Base-by-base conservation (phyloP, 2,888 invertebrate species). In the Ormia ochracea region DNA sequence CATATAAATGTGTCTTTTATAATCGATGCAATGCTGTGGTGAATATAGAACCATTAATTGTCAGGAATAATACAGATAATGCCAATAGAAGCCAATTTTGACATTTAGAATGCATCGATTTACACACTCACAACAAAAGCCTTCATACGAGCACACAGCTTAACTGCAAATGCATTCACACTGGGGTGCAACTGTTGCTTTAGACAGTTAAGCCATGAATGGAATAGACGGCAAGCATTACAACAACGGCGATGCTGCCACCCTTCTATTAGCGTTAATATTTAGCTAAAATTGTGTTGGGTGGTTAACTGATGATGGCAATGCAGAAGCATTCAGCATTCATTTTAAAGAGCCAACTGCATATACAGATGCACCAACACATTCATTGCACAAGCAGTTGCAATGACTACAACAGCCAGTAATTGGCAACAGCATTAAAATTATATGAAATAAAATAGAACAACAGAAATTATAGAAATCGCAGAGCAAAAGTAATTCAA, bases 61-160 rank as follows among this genome's bases (percentile, higher is more conserved):
- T 80, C 68, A 72, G 43, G 63, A 63, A 76, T 80, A 63, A 73
- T 76, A 45, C 68, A 58, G 76, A 76, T 80, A 80, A 73, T 63
- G 68, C 72, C 72, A 76, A 76, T 80, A 43, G 72, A 80, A 80
- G 76, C 76, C 80, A 76, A 80, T 76, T 76, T 76, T 80, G 76
- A 76, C 72, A 80, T 66, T 48, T 63, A 43, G 48, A 75, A 68
- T 59, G 50, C n/a, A 61, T 28, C 61, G 36, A 52, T 38, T 33
- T 41, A 31, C 41, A 48, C 28, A 41, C 31, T 21, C n/a, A 36
- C 23, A 56, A n/a, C 41, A 54, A 41, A 59, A n/a, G 48, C 41
- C n/a, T 7, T 43, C 12, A 33, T 14, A 23, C 1, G 21, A 4
- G 0, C 19, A 45, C 1, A 33, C 17, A 59, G 10, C 21, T 6